These are phyloP conservation scores for Ciconia maguari DNA, from an alignment of 2,113 vertebrate species.

Conservation along the genomic window DNA sequence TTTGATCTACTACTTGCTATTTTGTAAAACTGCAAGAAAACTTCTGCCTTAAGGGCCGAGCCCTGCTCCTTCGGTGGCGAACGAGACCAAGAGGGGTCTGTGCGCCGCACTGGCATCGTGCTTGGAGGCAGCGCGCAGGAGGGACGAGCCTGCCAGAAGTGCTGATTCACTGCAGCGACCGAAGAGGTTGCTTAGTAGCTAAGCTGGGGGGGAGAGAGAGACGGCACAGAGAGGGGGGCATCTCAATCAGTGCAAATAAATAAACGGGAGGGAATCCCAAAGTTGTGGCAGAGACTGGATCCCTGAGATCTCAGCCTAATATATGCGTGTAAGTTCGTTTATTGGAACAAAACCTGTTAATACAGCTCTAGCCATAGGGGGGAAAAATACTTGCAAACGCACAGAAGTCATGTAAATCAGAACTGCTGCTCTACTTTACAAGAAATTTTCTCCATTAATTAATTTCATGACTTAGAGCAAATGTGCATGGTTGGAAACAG, in stretches of 20 bases:
- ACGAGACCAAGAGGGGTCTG: background rate
- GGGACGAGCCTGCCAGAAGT: constrained; percentile 24
- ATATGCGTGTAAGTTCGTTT: background rate
- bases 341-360: constrained; percentile 31
- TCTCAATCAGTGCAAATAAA: background rate
- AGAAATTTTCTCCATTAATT: constrained; percentile 75
- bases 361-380: background rate
- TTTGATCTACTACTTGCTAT: background rate
- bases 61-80: fast-evolving
- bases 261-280: background rate
- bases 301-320: background rate
- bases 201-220: background rate
- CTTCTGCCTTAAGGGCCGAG: background rate
- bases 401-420: constrained; percentile 66
- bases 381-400: constrained; percentile 46
- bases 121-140: background rate
- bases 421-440: constrained; percentile 62
- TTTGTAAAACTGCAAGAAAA: background rate
- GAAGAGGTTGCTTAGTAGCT: background rate
- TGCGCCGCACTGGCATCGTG: fast-evolving
- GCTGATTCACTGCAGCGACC: constrained; percentile 55
- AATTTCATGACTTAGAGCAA: constrained; percentile 74
- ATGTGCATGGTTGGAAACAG: constrained; percentile 62
- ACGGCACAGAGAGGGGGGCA: background rate
- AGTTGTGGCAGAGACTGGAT: background rate